Evolutionary conservation across 2,113 vertebrate genomes (phyloP).

Genomic region (Eulemur rufifrons): DNA sequence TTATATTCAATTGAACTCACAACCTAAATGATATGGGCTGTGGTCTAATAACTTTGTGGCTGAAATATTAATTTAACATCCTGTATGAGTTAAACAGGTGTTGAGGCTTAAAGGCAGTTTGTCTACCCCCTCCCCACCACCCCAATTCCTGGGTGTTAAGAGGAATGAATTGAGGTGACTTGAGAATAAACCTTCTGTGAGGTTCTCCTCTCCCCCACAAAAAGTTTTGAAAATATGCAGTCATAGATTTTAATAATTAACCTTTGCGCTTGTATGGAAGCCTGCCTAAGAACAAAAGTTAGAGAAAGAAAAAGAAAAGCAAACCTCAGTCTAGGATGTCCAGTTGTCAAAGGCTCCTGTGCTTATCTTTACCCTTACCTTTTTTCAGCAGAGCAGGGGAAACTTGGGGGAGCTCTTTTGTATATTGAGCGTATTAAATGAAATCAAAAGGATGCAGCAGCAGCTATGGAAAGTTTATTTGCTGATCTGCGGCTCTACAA

Average conservation of each 20-base stretch:
- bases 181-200: constrained; percentile 68
- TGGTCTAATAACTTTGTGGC: constrained; percentile 79
- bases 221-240: constrained; percentile 69
- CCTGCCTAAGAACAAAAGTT: constrained; percentile 65
- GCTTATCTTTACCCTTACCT: constrained; percentile 71
- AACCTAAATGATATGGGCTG: constrained; percentile 78
- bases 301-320: not conserved
- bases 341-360: constrained; percentile 58
- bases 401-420: constrained; percentile 38
- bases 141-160: constrained; percentile 49
- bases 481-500: constrained; percentile 50
- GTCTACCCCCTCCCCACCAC: not conserved
- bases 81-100: constrained; percentile 71
- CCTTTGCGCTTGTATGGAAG: constrained; percentile 64
- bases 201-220: constrained; percentile 57
- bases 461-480: constrained; percentile 69
- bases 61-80: constrained; percentile 83
- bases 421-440: constrained; percentile 49
- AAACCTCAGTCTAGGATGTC: not conserved
- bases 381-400: constrained; percentile 49
- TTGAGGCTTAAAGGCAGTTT: constrained; percentile 38
- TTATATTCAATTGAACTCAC: constrained; percentile 81
- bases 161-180: constrained; percentile 64
- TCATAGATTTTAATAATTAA: constrained; percentile 76
- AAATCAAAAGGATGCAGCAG: not conserved